Conservation (phyloP, 1,140 invertebrate species). For the Neodiprion lecontei region DNA sequence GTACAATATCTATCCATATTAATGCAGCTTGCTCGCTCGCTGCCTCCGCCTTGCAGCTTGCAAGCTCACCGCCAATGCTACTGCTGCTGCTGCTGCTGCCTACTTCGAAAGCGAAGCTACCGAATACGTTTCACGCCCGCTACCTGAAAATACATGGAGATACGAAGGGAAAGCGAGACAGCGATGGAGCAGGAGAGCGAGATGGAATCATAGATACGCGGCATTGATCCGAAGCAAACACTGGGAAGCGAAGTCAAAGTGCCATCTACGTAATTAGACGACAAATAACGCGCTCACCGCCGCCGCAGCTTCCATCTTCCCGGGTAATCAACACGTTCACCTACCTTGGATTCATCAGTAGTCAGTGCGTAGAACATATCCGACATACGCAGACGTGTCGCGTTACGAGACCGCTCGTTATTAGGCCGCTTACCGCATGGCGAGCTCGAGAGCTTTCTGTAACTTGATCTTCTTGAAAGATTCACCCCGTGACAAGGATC, state of each 20-base stretch:
- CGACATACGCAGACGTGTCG: too few relatives aligned
- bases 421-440: too few relatives aligned
- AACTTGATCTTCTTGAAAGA: too few relatives aligned
- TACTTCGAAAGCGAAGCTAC: not conserved
- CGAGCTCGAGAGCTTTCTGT: too few relatives aligned
- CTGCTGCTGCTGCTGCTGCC: not conserved
- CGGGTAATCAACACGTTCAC: not conserved
- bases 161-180: not conserved
- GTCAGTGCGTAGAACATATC: too few relatives aligned
- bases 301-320: not conserved
- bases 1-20: constrained; percentile 14
- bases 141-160: not conserved
- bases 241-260: not conserved
- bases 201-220: not conserved
- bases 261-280: constrained; percentile 15
- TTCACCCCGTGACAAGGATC: too few relatives aligned
- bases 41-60: not conserved
- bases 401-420: too few relatives aligned
- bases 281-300: constrained; percentile 1
- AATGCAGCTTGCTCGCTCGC: constrained; percentile 4
- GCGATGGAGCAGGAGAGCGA: not conserved
- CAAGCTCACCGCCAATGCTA: not conserved
- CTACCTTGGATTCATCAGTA: not conserved
- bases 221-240: constrained; percentile 8
- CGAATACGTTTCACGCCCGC: constrained; percentile 9